Conservation (phyloP, 1,140 invertebrate species). For the Ladona fulva region DNA sequence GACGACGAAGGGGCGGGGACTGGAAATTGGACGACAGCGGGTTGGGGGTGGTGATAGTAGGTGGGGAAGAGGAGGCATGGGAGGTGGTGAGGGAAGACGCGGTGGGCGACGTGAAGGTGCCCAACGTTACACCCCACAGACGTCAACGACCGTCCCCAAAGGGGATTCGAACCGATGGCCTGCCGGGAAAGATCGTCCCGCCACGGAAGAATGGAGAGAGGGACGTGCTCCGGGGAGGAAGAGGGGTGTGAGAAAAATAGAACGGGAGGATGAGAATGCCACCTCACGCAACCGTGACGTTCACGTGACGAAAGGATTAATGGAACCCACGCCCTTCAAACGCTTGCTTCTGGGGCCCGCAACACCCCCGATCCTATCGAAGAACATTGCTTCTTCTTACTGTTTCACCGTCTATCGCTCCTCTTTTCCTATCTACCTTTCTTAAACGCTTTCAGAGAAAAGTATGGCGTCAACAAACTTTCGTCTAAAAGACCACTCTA, state of each 20-base stretch:
- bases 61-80: no score
- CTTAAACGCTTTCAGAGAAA: no score
- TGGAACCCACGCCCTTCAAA: background rate
- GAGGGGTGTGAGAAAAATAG: background rate
- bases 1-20: no score
- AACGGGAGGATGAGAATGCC: background rate
- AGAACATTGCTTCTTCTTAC: no score
- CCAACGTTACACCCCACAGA: background rate
- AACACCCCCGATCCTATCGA: background rate
- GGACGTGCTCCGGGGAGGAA: background rate
- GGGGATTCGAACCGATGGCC: background rate
- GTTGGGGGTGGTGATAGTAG: no score
- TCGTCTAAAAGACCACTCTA: no score
- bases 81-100: background rate
- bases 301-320: background rate
- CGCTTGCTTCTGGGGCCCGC: background rate
- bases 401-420: no score
- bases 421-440: no score
- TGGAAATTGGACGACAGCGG: no score
- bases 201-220: background rate
- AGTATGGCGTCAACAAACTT: no score
- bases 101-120: no score
- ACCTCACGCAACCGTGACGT: slow-evolving; percentile 1
- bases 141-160: background rate
- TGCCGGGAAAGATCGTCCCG: background rate